phyloP scores from a whole-genome alignment of 2,888 invertebrate genomes.

The Malthinus seriepunctatus region DNA sequence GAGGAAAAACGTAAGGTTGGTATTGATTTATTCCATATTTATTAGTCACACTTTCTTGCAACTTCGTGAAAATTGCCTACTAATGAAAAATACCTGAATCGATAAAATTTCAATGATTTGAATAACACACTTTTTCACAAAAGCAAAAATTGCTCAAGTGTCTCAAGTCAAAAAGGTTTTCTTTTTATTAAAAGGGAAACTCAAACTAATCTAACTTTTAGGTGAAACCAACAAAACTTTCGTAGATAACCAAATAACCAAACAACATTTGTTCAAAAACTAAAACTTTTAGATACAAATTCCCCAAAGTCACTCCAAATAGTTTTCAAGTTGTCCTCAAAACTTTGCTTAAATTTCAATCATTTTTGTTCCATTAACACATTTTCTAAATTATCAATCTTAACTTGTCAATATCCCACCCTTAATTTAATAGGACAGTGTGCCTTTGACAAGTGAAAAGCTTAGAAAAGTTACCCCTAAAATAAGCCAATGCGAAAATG shows the following conservation, averaged over 20 bases:
- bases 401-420: not conserved
- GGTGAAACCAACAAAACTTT: not conserved
- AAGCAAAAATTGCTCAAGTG: not conserved
- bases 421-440: constrained; percentile 6
- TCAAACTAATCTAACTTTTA: not conserved
- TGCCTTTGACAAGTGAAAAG: constrained; percentile 6
- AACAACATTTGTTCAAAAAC: not conserved
- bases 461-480: not conserved
- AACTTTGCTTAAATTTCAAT: too few relatives aligned
- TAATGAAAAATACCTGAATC: constrained; percentile 1
- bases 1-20: not conserved
- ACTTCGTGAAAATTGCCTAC: not conserved
- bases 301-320: not conserved
- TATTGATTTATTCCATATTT: not conserved
- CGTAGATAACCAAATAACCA: not conserved
- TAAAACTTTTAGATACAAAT: not conserved
- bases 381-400: not conserved
- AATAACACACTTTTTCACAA: too few relatives aligned
- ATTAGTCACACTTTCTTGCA: not conserved
- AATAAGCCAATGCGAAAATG: constrained; percentile 6
- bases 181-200: not conserved
- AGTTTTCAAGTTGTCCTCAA: not conserved
- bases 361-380: too few relatives aligned
- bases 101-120: too few relatives aligned
- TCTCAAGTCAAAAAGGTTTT: not conserved